phyloP scores from a whole-genome alignment of 2,888 invertebrate species.

The Scaptomyza caliginosa region DNA sequence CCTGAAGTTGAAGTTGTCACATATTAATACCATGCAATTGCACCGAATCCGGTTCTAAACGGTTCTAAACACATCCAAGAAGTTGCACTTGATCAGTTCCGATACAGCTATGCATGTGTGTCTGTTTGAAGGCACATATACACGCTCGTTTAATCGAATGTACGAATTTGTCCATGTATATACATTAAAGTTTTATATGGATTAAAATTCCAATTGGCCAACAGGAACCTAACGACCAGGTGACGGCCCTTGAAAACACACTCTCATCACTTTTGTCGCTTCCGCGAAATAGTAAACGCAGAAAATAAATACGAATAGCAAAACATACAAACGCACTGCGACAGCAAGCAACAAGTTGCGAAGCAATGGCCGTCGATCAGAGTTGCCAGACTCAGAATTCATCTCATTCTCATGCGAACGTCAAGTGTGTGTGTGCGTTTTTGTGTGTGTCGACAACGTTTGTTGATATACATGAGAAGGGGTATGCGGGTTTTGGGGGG shows the following conservation, averaged over 20 bases:
- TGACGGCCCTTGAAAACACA: slow-evolving; percentile 7
- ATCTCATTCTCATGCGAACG: slow-evolving; percentile 43
- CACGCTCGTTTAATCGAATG: slow-evolving; percentile 2
- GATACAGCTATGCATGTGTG: slow-evolving; percentile 11
- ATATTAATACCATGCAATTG: slow-evolving; percentile 49
- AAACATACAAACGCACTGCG: slow-evolving; percentile 52
- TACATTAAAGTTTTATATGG: slow-evolving; percentile 4
- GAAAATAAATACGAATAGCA: slow-evolving; percentile 41
- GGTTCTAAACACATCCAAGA: slow-evolving; percentile 58
- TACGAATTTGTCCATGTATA: neutral
- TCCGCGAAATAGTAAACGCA: slow-evolving; percentile 33
- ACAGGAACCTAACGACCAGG: slow-evolving; percentile 1
- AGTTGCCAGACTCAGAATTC: slow-evolving; percentile 68
- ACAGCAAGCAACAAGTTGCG: slow-evolving; percentile 73
- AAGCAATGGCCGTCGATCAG: slow-evolving; percentile 75
- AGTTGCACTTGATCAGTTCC: slow-evolving; percentile 50
- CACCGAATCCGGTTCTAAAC: slow-evolving; percentile 70
- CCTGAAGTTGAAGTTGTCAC: slow-evolving; percentile 67
- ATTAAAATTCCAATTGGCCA: slow-evolving; percentile 14
- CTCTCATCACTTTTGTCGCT: slow-evolving; percentile 20
- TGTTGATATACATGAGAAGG: slow-evolving; percentile 24
- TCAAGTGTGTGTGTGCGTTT: slow-evolving; percentile 28
- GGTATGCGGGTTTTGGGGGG: slow-evolving; percentile 1
- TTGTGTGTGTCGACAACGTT: slow-evolving; percentile 30
- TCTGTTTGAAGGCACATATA: neutral